Base-by-base conservation (phyloP, 2,888 invertebrate genomes). In the Selenia dentaria region DNA sequence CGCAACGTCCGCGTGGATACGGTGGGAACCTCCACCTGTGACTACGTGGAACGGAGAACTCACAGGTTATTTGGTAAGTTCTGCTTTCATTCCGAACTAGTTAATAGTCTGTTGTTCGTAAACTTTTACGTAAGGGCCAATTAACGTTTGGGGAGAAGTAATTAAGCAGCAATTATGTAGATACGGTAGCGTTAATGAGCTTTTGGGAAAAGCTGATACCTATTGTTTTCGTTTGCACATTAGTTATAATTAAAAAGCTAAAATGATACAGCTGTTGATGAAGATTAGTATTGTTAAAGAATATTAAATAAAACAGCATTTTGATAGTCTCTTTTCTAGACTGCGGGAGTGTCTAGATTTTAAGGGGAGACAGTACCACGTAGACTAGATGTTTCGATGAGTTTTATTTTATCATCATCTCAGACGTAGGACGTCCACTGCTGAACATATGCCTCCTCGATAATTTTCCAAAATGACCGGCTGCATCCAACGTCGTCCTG, bases 41-140 rank as follows among this genome's bases (percentile, higher is more conserved):
- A 92, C 91, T 59, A 93, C 94, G 57, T 93, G 95, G 79, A 96
- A 97, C 75, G 97, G 97, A 31, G 92, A 94, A 69, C 92, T 98
- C 38, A 93, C 95, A 42, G 98, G 97, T 37, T 98, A 98, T 84
- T 95, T 96, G 93, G 97, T 97, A 82, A 92, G 92, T 77, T 70
- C 57, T 48, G 48, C 51, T 60, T 37, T 38, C 54, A 54, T 64
- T 63, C 57, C 52, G 54, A 58, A 62, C 51, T 59, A 57, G 62
- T 63, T 58, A 57, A 57, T 55, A 61, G 56, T 68, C 65, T 61
- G 57, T 61, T 61, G 53, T 57, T 39, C 46, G 41, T 53, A 57
- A 59, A 68, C 54, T 62, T 66, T 64, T 59, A 54, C 59, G 47
- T 57, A 54, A 48, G 44, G 44, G 51, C 43, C 51, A 48, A 43